Evolutionary conservation across 2,113 vertebrate species (phyloP), one percentile per base, ranked within the genome.

Genomic region (Oceanites oceanicus): DNA sequence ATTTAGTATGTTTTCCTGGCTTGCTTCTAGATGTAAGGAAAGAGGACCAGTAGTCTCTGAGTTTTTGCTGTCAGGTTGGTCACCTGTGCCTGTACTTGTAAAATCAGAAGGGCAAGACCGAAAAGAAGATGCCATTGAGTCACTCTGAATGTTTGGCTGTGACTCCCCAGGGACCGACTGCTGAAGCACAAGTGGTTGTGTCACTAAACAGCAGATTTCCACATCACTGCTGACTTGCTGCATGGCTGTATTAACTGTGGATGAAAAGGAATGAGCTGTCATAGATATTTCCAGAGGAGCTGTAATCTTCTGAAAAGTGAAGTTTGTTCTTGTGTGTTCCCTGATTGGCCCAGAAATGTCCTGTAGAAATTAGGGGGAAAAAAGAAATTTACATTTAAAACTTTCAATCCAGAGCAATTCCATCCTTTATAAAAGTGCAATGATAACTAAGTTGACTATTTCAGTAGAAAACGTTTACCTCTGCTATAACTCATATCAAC

Each of bases 321-420:
- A 1, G 6, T n/a, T 92, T 22, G 55, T 49, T 34, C 22, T 80
- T 75, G 73, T 12, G 29, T 77, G 76, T 80, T 97, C 91, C 34
- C 88, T 42, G 32, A 91, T 68, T 90, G 96, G 53, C 30, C 36
- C 76, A 92, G 91, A 76, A 82, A 88, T 9, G 29, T 50, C 98
- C 98, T 98, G 92, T 58, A 80, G 56, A 29, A 81, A 63, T 52
- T 38, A 53, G 23, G 11, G 34, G 6, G 10, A 1, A 7, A 13
- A 23, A 50, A n/a, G 53, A 83, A n/a, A 8, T 26, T 19, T 50
- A 38, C 12, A 6, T 7, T 6, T 81, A 8, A 90, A 44, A 49
- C 53, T 68, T 82, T 82, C 29, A 82, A 58, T 78, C 36, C 44
- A 45, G 29, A 89, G 53, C 21, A 70, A 71, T 67, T 74, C 63